These are phyloP conservation scores for Heterotilapia buettikoferi DNA, from an alignment of 2,113 vertebrate genomes.

Conservation along the genomic window DNA sequence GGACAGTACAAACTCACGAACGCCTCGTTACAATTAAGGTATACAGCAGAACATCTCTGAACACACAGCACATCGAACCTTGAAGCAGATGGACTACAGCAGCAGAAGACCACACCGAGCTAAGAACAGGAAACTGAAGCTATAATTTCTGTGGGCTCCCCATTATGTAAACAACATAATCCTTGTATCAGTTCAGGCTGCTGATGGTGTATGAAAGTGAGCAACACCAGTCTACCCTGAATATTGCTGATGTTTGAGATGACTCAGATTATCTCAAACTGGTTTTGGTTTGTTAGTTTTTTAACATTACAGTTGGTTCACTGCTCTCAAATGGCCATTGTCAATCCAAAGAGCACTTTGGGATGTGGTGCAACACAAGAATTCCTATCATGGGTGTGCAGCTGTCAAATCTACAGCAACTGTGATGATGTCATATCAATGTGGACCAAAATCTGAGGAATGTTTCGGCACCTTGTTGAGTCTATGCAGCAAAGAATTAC, in stretches of 20 bases:
- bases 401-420: neutral
- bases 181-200: neutral
- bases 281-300: neutral
- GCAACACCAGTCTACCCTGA: neutral
- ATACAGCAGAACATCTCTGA: neutral
- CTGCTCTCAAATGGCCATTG: neutral
- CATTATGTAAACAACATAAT: accelerated
- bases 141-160: neutral
- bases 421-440: neutral
- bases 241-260: neutral
- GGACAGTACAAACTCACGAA: accelerated
- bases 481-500: neutral
- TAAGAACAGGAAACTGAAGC: neutral
- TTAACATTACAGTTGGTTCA: neutral
- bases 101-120: neutral
- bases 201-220: neutral
- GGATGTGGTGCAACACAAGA: neutral
- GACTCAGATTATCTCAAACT: neutral
- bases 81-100: neutral
- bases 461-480: neutral
- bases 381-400: neutral
- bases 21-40: neutral
- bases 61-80: neutral
- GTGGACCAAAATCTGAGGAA: neutral
- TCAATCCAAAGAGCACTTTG: neutral